Percentiles rank a stretch among this genome's conserved stretches.
These are phyloP conservation scores for Pterocles burchelli DNA, from an alignment of 2,113 vertebrate genomes.

Conservation along the genomic window DNA sequence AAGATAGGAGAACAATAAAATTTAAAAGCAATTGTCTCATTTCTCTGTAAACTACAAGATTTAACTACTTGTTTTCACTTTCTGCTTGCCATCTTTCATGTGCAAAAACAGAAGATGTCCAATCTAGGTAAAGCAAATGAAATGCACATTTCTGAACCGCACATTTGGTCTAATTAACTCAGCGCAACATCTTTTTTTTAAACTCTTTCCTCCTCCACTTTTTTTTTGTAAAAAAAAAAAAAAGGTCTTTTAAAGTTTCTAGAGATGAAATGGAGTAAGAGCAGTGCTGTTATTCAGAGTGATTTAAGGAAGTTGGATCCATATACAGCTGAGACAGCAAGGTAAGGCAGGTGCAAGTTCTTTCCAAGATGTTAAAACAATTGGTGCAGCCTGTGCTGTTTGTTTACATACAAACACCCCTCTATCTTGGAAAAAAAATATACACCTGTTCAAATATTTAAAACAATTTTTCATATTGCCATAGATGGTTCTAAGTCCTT, in stretches of 20 bases:
- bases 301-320: background rate
- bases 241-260: background rate
- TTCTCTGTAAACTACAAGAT: background rate
- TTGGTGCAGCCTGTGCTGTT: background rate
- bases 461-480: background rate
- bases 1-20: accelerated
- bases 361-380: background rate
- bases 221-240: background rate
- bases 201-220: accelerated
- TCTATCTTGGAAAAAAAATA: background rate
- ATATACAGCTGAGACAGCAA: accelerated
- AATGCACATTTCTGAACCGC: background rate
- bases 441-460: background rate
- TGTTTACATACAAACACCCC: background rate
- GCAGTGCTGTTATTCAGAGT: background rate
- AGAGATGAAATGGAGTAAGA: background rate
- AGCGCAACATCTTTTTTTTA: background rate
- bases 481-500: background rate
- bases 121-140: background rate
- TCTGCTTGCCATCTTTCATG: background rate
- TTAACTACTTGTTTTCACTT: background rate
- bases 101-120: background rate
- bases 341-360: background rate
- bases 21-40: background rate
- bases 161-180: background rate